phyloP scores from a whole-genome alignment of 2,797 vertebrate genomes.

The Pangasius krempfi region DNA sequence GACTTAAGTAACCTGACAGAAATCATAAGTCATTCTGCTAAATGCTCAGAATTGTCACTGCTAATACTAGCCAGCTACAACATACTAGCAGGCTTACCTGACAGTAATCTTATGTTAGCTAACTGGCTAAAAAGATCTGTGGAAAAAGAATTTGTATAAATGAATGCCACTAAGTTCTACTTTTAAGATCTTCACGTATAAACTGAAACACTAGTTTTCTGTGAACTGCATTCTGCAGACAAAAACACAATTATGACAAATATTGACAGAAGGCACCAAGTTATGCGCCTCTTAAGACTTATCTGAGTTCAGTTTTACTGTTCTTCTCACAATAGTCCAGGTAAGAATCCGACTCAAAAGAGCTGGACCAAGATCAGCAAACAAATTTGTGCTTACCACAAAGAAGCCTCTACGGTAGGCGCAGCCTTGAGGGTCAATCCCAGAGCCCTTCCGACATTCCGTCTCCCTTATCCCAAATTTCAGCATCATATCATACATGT shows the following conservation, averaged over 20 bases:
- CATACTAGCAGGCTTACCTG: background rate
- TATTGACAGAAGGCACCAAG: background rate
- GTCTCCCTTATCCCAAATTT: conserved; percentile 67
- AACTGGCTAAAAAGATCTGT: background rate
- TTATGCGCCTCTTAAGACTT: background rate
- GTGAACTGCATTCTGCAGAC: background rate
- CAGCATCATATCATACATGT: conserved; percentile 64
- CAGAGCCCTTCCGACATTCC: conserved; percentile 59
- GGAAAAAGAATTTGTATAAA: background rate
- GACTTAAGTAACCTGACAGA: background rate
- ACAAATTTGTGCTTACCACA: conserved; percentile 60
- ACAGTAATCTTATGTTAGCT: background rate
- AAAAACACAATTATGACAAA: background rate
- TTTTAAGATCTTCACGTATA: background rate
- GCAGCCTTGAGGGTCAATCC: conserved; percentile 59
- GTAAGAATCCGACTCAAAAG: background rate
- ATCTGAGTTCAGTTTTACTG: conserved; percentile 2
- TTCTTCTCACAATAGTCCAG: background rate
- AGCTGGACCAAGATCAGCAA: background rate
- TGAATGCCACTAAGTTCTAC: background rate
- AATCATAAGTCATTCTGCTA: background rate
- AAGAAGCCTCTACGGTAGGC: conserved; percentile 61
- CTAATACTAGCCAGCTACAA: background rate
- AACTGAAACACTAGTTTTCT: background rate
- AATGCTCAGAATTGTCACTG: background rate